These are phyloP conservation scores for Drosophila chauvacae DNA, from an alignment of 1,140 invertebrate genomes.

Conservation along the genomic window DNA sequence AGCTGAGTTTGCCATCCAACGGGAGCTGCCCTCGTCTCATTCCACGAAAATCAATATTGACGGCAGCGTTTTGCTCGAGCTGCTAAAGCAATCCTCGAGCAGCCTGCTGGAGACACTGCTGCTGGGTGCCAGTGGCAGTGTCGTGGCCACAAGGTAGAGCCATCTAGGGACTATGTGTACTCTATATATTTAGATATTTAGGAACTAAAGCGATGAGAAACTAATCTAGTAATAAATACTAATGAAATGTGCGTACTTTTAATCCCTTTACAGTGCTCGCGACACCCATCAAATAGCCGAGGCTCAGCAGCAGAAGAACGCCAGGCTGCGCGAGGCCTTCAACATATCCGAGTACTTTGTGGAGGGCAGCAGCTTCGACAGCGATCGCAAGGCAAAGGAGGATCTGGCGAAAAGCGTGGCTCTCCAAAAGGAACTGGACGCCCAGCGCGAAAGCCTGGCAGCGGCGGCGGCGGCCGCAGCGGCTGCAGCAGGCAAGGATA, in stretches of 20 bases:
- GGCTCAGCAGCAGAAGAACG: slow-evolving; percentile 98
- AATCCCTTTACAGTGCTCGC: slow-evolving; percentile 89
- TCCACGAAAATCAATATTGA: slow-evolving; percentile 41
- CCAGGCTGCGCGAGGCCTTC: slow-evolving; percentile 95
- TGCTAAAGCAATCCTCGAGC: slow-evolving; percentile 71
- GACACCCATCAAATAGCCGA: slow-evolving; percentile 98
- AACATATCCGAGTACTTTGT: slow-evolving; percentile 97
- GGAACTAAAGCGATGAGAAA: too few species aligned
- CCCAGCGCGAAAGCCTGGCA: slow-evolving; percentile 84
- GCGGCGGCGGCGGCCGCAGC: slow-evolving; percentile 84
- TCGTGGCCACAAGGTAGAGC: slow-evolving; percentile 54
- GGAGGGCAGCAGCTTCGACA: slow-evolving; percentile 96
- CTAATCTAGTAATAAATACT: too few species aligned
- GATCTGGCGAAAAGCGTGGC: slow-evolving; percentile 87
- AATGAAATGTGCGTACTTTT: background rate
- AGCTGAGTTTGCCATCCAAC: slow-evolving; percentile 49
- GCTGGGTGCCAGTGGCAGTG: slow-evolving; percentile 63
- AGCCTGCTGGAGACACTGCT: slow-evolving; percentile 64
- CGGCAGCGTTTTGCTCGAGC: slow-evolving; percentile 59
- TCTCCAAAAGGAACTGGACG: slow-evolving; percentile 86
- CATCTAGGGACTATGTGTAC: background rate
- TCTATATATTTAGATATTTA: background rate
- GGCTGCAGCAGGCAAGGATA: slow-evolving; percentile 79
- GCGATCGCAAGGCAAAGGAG: slow-evolving; percentile 92
- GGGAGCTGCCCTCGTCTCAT: slow-evolving; percentile 19